phyloP scores from a whole-genome alignment of 2,113 vertebrate genomes.

The Lethenteron reissneri region DNA sequence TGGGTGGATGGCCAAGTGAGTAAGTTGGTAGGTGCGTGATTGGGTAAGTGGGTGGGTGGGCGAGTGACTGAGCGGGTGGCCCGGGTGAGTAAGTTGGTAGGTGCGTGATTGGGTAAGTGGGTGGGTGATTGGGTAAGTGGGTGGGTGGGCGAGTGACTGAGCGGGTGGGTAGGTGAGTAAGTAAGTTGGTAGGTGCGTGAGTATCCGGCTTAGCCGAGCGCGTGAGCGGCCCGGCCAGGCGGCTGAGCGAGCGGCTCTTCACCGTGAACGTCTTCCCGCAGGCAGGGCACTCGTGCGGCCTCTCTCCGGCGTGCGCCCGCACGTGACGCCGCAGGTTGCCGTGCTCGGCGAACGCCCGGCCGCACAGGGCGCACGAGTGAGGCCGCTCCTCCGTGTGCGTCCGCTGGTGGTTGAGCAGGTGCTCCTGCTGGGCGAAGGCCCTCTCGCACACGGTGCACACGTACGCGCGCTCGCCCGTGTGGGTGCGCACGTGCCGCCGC shows the following conservation, averaged over 20 bases:
- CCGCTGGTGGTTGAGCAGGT: conserved; percentile 35
- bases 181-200: too few relatives aligned
- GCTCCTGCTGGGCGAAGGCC: background rate
- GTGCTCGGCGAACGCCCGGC: conserved; percentile 55
- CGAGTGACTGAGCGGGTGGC: too few relatives aligned
- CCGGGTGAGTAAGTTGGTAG: too few relatives aligned
- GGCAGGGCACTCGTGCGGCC: conserved; percentile 38
- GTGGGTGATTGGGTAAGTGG: too few relatives aligned
- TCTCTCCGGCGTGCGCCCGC: conserved; percentile 54
- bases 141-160: too few relatives aligned
- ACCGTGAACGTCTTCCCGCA: conserved; percentile 49
- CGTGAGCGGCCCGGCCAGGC: too few relatives aligned
- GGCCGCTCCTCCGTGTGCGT: conserved; percentile 28
- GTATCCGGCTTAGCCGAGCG: too few relatives aligned
- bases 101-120: too few relatives aligned
- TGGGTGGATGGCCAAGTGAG: too few relatives aligned
- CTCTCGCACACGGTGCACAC: conserved; percentile 1
- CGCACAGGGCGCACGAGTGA: conserved; percentile 41
- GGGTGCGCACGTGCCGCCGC: conserved; percentile 42
- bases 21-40: too few relatives aligned
- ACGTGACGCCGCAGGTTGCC: conserved; percentile 68
- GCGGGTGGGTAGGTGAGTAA: too few relatives aligned
- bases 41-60: too few relatives aligned
- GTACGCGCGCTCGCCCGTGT: background rate
- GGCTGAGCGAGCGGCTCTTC: background rate